Evolutionary conservation across 2,888 invertebrate genomes (phyloP).

Genomic region (Hofmannophila pseudospretella): DNA sequence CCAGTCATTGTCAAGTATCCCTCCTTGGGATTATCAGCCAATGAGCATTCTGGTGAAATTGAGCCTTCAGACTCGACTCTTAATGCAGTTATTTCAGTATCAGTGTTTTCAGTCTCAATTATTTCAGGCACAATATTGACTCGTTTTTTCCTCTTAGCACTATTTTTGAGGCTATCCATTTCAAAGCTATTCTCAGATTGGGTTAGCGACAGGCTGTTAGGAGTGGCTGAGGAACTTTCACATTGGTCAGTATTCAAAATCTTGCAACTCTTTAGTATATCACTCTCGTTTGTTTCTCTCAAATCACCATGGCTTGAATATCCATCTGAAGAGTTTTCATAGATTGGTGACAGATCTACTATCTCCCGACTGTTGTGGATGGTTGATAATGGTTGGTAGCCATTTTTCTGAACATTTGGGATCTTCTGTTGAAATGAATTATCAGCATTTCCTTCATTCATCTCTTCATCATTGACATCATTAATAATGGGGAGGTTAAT

Average conservation of each 20-base stretch:
- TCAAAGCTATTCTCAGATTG: constrained; percentile 72
- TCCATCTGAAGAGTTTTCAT: constrained; percentile 73
- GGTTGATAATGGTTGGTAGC: constrained; percentile 55
- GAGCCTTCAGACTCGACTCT: constrained; percentile 68
- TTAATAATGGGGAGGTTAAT: constrained; percentile 67
- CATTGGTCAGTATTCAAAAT: constrained; percentile 52
- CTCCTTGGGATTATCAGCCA: constrained; percentile 73
- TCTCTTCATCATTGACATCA: constrained; percentile 73
- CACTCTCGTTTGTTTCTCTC: constrained; percentile 50
- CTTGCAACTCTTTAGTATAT: constrained; percentile 52
- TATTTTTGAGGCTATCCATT: constrained; percentile 69
- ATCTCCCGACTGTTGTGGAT: constrained; percentile 60
- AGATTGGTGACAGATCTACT: constrained; percentile 69
- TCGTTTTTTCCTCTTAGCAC: constrained; percentile 76
- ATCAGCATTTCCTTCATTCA: constrained; percentile 40
- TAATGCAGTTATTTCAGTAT: constrained; percentile 59
- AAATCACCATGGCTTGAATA: constrained; percentile 71
- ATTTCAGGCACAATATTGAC: constrained; percentile 80
- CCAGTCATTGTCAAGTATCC: constrained; percentile 84
- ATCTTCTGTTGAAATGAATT: constrained; percentile 29
- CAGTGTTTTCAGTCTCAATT: constrained; percentile 54
- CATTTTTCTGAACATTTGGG: constrained; percentile 49
- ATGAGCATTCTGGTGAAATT: constrained; percentile 74
- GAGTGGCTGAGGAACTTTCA: constrained; percentile 62
- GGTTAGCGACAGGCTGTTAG: constrained; percentile 66